Base-by-base conservation (phyloP, 2,888 invertebrate genomes). In the Cheilosia pagana region DNA sequence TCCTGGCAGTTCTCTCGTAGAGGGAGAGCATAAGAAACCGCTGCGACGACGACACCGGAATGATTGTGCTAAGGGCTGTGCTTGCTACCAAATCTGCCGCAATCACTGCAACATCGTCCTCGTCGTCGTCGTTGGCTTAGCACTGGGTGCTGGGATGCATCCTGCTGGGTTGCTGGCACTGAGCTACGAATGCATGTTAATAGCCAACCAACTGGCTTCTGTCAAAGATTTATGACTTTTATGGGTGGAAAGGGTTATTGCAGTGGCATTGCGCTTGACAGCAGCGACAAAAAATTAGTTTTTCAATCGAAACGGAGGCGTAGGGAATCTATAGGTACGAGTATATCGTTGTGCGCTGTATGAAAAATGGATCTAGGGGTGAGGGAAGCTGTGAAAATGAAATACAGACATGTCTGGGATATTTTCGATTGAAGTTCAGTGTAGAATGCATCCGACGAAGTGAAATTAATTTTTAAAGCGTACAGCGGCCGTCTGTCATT, bases 171-270 rank as follows among this genome's bases (percentile, higher is more conserved):
- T 86, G 62, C 76, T 81, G 81, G 81, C 86, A 79, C 71, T 59
- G 81, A 57, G 57, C 86, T 81, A 74, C 72, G 77, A 81, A 81
- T 81, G 76, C 86, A 86, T 81, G 81, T 81, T 81, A 81, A 81
- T 81, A 86, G 81, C 76, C 76, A 81, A 76, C 76, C 77, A 76
- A 81, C 76, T 77, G 70, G 86, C 68, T 86, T 81, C 86, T 86
- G 86, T 81, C 86, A 81, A 81, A 81, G 86, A 86, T 86, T 86
- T 86, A 86, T 86, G 81, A 81, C 81, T 86, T 71, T 52, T 45
- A 59, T 55, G 75, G 85, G 70, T 70, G 85, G 76, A 43, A 50
- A 65, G 70, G 85, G 79, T 67, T 71, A 67, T 75, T 83, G 83
- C 79, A 74, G 74, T 74, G 82, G 78, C 78, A 83, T 79, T 75